Evolutionary conservation across 2,113 vertebrate species (phyloP).

Genomic region (Trogon melanurus): DNA sequence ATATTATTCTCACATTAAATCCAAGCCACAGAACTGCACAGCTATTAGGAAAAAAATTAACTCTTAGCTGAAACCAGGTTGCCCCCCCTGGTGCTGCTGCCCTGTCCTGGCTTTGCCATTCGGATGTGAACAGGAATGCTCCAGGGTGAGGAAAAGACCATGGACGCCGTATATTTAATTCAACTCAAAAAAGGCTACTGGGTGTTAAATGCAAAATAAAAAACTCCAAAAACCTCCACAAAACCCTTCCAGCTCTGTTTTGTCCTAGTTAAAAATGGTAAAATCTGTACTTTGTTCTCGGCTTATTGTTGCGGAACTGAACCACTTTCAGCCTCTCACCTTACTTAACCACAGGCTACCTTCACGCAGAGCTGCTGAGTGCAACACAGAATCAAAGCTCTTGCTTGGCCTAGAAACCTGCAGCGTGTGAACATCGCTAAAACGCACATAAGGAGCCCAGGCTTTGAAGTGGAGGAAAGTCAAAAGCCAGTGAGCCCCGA

Average conservation of each 20-base stretch:
- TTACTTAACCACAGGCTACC: background rate
- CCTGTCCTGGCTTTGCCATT: background rate
- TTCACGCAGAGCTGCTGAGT: background rate
- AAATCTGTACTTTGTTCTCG: conserved; percentile 46
- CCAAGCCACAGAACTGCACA: too few relatives aligned
- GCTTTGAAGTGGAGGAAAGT: background rate
- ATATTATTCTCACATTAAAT: too few relatives aligned
- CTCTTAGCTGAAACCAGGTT: too few relatives aligned
- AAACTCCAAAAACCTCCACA: background rate
- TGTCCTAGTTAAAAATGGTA: conserved; percentile 27
- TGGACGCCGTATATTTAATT: background rate
- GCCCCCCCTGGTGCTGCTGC: background rate
- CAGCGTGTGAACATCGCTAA: background rate
- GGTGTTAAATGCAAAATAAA: background rate
- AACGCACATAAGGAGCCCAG: background rate
- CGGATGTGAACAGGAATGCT: accelerated
- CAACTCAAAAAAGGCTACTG: background rate
- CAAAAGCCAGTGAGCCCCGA: background rate
- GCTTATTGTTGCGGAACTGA: conserved; percentile 28
- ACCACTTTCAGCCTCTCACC: conserved; percentile 44
- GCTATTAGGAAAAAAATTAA: too few relatives aligned
- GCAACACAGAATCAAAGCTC: background rate
- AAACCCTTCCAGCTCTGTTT: conserved; percentile 27
- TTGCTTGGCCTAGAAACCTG: conserved; percentile 15
- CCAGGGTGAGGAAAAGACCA: background rate